Evolutionary conservation across 2,797 vertebrate genomes (phyloP).

Genomic region (Danionella dracula): DNA sequence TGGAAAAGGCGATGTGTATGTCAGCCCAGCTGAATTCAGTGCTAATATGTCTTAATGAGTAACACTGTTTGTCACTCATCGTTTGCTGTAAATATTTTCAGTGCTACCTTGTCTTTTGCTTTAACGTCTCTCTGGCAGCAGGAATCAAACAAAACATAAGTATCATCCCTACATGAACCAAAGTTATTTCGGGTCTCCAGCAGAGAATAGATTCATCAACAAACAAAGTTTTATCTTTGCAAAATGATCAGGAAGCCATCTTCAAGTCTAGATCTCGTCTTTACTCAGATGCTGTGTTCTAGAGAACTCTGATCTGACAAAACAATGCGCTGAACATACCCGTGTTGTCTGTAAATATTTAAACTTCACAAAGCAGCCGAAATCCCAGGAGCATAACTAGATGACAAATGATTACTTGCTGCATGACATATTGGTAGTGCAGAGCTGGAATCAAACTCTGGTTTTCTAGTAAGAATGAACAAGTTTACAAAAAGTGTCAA

Average conservation of each 20-base stretch:
- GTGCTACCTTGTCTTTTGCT: constrained; percentile 29
- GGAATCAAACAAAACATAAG: constrained; percentile 41
- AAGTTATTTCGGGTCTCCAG: constrained; percentile 36
- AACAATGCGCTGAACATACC: constrained; percentile 12
- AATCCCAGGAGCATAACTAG: not conserved
- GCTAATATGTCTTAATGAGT: constrained; percentile 72
- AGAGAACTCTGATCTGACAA: constrained; percentile 26
- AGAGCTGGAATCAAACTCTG: not conserved
- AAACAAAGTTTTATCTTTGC: constrained; percentile 24
- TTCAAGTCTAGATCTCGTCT: not conserved
- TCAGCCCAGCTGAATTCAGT: constrained; percentile 63
- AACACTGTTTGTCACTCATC: constrained; percentile 54
- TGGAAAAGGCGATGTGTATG: constrained; percentile 56
- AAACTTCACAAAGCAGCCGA: constrained; percentile 20
- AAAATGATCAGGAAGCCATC: constrained; percentile 25
- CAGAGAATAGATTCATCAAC: constrained; percentile 23
- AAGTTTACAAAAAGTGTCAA: not conserved
- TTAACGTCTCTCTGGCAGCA: constrained; percentile 35
- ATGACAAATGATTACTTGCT: not conserved
- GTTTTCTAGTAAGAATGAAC: not conserved
- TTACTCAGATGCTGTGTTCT: not conserved
- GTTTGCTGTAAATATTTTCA: constrained; percentile 53
- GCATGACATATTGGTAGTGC: not conserved
- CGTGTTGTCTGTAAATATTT: constrained; percentile 21
- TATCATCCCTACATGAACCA: constrained; percentile 26